These are phyloP conservation scores for Merops nubicus DNA, from an alignment of 2,113 vertebrate genomes.

Conservation along the genomic window DNA sequence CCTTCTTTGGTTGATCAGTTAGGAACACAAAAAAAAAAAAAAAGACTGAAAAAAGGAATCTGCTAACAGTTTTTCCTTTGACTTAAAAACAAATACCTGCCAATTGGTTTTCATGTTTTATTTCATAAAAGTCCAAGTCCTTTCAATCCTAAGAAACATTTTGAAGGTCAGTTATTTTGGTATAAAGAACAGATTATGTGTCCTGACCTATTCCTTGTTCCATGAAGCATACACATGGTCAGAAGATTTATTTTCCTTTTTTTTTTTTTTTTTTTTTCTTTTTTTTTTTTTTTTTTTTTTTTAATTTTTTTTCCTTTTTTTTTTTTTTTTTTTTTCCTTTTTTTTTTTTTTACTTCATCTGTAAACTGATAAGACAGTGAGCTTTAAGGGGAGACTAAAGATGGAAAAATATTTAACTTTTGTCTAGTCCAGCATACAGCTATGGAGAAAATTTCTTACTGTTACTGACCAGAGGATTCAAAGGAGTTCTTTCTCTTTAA, in stretches of 20 bases:
- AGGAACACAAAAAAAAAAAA: not conserved
- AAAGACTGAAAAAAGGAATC: not conserved
- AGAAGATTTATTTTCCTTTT: not conserved
- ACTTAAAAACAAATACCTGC: not conserved
- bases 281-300: not conserved
- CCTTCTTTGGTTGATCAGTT: not conserved
- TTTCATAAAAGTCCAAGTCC: not conserved
- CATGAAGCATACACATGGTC: not conserved
- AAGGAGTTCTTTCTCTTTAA: not conserved
- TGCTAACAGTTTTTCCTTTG: not conserved
- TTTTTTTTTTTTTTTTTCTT: not conserved
- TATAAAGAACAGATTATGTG: not conserved
- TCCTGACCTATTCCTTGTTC: not conserved
- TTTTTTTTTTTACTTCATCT: not conserved
- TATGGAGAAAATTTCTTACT: not conserved
- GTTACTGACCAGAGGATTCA: not conserved
- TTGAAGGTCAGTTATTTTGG: accelerated
- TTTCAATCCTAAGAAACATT: not conserved
- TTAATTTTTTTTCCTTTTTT: too few relatives aligned
- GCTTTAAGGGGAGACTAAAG: not conserved
- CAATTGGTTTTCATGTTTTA: not conserved
- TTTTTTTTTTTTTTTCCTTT: not conserved
- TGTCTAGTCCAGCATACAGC: not conserved
- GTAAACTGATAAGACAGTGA: not conserved
- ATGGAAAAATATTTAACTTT: not conserved